Evolutionary conservation across 2,888 invertebrate genomes (phyloP), one percentile per base, ranked within the genome.

Genomic region (Choreutis nemorana): DNA sequence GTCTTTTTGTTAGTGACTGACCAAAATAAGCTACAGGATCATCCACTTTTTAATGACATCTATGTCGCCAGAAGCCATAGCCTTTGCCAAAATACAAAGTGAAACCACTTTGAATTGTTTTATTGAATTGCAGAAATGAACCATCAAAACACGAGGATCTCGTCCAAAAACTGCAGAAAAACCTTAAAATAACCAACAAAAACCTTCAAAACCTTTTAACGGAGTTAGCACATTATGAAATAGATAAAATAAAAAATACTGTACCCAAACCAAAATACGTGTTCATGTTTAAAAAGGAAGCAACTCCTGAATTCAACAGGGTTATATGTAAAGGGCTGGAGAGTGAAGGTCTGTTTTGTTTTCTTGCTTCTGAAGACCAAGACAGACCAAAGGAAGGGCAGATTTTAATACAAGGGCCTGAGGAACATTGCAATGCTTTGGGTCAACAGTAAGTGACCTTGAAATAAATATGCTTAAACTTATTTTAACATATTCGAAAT

Each of bases 281-380:
- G 35, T 71, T 72, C 15, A 55, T 87, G 47, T 85, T 82, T 45
- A 83, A 87, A 38, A 88, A 87, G 44, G 91, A 91, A 50, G 91
- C 87, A 0, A 91, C 91, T 40, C 81, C 84, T 4, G 91, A 91
- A 46, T 93, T 90, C 47, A 86, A 90, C 53, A 83, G 84, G 37
- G 79, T 80, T 12, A 79, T 93, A 33, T 71, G 89, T 9, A 84
- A 85, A 40, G 86, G 85, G 37, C 52, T 89, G 28, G 85, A 83
- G 23, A 75, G 67, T 1, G 66, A 67, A 44, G 80, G 70, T 4
- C 59, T 87, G 28, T 82, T 89, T 31, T 62, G 89, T 31, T 86
- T 90, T 41, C 46, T 91, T 28, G 87, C 86, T 0, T 84, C 86
- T 0, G 88, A 89, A 14, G 91, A 91, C 32, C 85, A 84, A 3